Conservation (phyloP, 2,797 vertebrate genomes). For the Squalus acanthias region DNA sequence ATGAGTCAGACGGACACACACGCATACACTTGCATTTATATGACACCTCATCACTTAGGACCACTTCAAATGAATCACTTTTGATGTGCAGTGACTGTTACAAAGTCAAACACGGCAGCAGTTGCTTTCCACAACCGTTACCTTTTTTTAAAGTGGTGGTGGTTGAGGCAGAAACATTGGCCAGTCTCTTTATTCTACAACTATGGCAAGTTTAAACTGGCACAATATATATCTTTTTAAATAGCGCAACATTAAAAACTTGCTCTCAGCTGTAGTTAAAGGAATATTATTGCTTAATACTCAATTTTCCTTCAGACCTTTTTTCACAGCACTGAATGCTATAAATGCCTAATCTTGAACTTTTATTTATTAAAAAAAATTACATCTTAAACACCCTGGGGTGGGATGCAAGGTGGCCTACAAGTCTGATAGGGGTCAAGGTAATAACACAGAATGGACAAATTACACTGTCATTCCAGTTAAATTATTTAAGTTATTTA, state of each 20-base stretch:
- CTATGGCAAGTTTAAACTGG: not conserved
- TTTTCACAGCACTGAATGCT: constrained; percentile 43
- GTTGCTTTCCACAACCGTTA: not conserved
- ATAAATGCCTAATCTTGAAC: constrained; percentile 56
- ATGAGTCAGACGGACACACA: not conserved
- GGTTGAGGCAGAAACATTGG: not conserved
- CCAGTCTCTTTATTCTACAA: constrained; percentile 4
- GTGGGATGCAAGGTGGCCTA: constrained; percentile 76
- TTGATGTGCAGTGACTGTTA: not conserved
- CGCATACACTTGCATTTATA: not conserved
- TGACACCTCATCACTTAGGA: not conserved
- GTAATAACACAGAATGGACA: constrained; percentile 90
- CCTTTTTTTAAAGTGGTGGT: not conserved
- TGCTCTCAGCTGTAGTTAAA: not conserved
- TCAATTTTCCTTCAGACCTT: not conserved
- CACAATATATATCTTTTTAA: not conserved
- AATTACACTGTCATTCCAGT: constrained; percentile 90
- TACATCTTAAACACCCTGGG: constrained; percentile 69
- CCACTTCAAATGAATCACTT: not conserved
- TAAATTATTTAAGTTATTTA: constrained; percentile 97
- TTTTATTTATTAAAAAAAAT: constrained; percentile 64
- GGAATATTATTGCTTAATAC: not conserved
- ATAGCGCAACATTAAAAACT: not conserved
- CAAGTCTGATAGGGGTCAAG: constrained; percentile 87
- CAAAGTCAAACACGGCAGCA: not conserved